These are phyloP conservation scores for Scaptodrosophila latifasciaeformis DNA, from an alignment of 2,888 invertebrate genomes.

Conservation along the genomic window DNA sequence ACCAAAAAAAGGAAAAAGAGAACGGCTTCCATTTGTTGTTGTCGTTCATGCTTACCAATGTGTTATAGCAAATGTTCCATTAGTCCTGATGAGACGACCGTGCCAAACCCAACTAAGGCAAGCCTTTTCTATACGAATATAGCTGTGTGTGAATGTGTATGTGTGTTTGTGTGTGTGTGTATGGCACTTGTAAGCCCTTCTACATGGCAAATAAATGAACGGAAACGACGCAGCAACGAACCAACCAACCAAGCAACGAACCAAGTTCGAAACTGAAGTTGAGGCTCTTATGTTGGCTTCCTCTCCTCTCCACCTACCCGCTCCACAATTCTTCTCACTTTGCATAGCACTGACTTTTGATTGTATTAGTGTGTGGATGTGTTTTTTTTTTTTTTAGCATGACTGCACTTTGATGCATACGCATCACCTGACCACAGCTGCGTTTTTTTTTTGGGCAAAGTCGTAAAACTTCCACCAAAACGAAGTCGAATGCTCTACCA, in stretches of 20 bases:
- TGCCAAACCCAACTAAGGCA: background rate
- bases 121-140: no score
- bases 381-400: constrained; percentile 6
- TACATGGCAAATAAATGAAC: no score
- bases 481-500: background rate
- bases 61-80: constrained; percentile 68
- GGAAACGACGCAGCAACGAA: background rate
- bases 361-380: no score
- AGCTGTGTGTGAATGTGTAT: no score
- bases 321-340: constrained; percentile 23
- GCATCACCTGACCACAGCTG: no score
- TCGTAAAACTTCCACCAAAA: no score
- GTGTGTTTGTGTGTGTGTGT: constrained; percentile 13
- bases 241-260: background rate
- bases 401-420: background rate
- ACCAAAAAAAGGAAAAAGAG: no score
- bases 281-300: no score
- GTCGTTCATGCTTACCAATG: constrained; percentile 45
- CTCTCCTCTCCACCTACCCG: constrained; percentile 2
- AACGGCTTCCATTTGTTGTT: constrained; percentile 14
- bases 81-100: constrained; percentile 59
- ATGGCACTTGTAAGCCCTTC: constrained; percentile 23
- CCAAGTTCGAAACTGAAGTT: no score
- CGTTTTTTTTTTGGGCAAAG: no score
- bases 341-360: no score